Evolutionary conservation across 1,140 invertebrate species (phyloP).

Genomic region (Dreissena rostriformis): DNA sequence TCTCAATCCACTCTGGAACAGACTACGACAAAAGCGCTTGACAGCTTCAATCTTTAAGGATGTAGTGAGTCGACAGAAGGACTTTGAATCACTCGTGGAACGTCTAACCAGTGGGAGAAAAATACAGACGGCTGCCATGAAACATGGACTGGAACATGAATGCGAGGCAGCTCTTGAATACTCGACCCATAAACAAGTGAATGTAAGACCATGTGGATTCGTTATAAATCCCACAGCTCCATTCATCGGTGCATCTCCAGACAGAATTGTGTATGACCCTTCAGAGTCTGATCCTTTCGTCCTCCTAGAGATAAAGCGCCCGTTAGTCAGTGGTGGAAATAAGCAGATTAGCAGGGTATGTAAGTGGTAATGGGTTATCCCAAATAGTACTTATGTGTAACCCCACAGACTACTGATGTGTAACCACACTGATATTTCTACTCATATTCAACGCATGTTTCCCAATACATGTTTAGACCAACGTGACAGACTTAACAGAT

Average conservation of each 20-base stretch:
- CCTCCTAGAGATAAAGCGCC: slow-evolving; percentile 16
- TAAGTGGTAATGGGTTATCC: too few relatives aligned
- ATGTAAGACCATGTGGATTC: too few relatives aligned
- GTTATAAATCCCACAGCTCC: slow-evolving; percentile 12
- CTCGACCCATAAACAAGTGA: slow-evolving; percentile 6
- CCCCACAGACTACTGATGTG: too few relatives aligned
- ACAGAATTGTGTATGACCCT: slow-evolving; percentile 21
- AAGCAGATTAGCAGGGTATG: too few relatives aligned
- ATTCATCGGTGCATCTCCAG: slow-evolving; percentile 8
- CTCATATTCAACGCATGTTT: too few relatives aligned
- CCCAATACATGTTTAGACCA: too few relatives aligned
- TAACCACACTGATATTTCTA: too few relatives aligned
- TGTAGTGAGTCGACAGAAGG: not conserved
- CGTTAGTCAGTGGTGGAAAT: too few relatives aligned
- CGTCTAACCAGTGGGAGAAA: not conserved
- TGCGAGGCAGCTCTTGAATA: slow-evolving; percentile 16
- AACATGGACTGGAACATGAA: slow-evolving; percentile 25
- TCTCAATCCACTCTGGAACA: slow-evolving; percentile 9
- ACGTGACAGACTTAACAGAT: too few relatives aligned
- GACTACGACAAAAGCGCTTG: not conserved
- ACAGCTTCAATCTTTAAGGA: slow-evolving; percentile 10
- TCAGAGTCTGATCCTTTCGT: slow-evolving; percentile 5
- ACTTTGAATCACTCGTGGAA: not conserved
- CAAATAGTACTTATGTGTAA: too few relatives aligned
- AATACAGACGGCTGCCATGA: not conserved